Conservation (phyloP, 2,797 vertebrate genomes). For the Pterois miles region DNA sequence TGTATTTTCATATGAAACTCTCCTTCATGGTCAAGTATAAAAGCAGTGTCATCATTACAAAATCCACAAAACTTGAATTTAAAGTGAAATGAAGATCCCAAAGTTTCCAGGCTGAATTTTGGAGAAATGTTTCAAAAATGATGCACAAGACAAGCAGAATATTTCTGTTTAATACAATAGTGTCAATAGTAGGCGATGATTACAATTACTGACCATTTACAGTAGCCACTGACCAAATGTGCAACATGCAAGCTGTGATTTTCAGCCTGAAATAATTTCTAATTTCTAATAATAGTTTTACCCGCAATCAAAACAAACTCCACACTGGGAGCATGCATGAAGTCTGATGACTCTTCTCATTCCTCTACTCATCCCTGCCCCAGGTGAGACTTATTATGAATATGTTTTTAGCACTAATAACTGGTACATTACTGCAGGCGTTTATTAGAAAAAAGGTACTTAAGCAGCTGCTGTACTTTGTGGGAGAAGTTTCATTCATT, state of each 20-base stretch:
- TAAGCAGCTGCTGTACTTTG: not conserved
- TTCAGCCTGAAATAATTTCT: not conserved
- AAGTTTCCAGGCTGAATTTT: not conserved
- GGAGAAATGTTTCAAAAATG: not conserved
- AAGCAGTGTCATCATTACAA: not conserved
- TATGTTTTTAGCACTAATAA: not conserved
- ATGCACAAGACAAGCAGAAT: not conserved
- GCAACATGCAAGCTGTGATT: not conserved
- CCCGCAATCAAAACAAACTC: not conserved
- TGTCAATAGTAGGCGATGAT: not conserved
- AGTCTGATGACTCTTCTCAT: not conserved
- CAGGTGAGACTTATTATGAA: slow-evolving; percentile 45
- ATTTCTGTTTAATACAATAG: not conserved
- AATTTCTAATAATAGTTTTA: no score
- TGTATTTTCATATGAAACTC: not conserved
- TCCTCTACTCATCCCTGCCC: not conserved
- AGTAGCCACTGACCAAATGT: no score
- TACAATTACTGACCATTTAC: not conserved
- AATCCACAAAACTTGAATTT: not conserved
- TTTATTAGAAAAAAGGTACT: not conserved
- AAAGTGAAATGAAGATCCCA: not conserved
- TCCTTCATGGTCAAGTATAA: rapidly evolving
- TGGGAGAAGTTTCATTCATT: not conserved
- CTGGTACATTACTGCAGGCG: not conserved
- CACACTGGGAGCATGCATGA: not conserved